These are phyloP conservation scores for Sebastiscus tertius DNA, from an alignment of 2,797 vertebrate genomes.

Conservation along the genomic window DNA sequence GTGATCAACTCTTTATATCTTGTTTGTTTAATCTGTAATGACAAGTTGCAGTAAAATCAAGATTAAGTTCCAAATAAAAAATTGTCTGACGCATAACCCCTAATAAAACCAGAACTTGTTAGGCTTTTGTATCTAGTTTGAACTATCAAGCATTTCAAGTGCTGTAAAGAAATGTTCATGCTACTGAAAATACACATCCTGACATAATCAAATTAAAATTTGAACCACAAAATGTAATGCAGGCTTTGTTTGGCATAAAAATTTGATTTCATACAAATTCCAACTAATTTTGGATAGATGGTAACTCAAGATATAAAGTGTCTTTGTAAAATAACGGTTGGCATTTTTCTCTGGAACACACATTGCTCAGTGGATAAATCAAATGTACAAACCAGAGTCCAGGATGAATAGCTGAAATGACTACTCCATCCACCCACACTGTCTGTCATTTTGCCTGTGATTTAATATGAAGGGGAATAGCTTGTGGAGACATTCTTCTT, in stretches of 20 bases:
- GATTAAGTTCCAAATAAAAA: background rate
- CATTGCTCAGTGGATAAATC: constrained; percentile 21
- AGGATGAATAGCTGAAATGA: constrained; percentile 23
- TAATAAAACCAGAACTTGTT: background rate
- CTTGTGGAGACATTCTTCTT: constrained; percentile 52
- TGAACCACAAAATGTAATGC: background rate
- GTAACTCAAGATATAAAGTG: background rate
- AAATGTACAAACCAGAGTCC: background rate
- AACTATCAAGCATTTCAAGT: background rate
- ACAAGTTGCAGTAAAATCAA: background rate
- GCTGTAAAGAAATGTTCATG: background rate
- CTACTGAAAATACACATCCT: background rate
- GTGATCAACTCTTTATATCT: background rate
- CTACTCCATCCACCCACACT: constrained; percentile 2
- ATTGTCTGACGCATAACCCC: background rate
- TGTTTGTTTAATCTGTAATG: background rate
- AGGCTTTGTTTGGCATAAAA: background rate
- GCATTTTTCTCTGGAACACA: background rate
- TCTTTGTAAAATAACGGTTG: too few relatives aligned
- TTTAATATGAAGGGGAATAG: constrained; percentile 47
- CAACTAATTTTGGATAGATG: background rate
- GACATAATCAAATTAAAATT: background rate
- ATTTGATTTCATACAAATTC: background rate
- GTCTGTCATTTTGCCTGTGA: constrained; percentile 47
- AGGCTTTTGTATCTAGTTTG: background rate